Percentiles rank a stretch among this genome's conserved stretches.
Evolutionary conservation across 2,113 vertebrate species (phyloP).

Genomic region (Nicator chloris): DNA sequence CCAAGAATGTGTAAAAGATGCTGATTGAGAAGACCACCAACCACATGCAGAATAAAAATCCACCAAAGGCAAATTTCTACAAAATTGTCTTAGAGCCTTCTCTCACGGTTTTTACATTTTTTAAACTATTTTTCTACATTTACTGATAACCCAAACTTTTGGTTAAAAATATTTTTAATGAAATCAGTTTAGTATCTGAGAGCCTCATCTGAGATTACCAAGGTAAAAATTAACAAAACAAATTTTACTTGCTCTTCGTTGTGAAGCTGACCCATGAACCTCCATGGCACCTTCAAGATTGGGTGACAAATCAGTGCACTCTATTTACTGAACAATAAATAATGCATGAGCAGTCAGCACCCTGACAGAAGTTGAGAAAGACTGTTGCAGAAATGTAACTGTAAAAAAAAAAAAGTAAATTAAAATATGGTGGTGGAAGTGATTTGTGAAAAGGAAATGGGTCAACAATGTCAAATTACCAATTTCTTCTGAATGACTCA

Average conservation of each 20-base stretch:
- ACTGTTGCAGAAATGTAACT: neutral
- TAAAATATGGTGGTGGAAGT: neutral
- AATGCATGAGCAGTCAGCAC: constrained; percentile 25
- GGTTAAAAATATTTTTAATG: neutral
- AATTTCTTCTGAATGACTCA: neutral
- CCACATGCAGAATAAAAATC: neutral
- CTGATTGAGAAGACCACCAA: neutral
- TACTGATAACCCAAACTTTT: neutral
- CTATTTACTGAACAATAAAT: neutral
- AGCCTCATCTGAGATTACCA: neutral
- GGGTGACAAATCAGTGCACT: neutral
- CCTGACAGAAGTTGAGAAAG: constrained; percentile 10
- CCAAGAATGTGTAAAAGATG: neutral
- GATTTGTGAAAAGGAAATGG: neutral
- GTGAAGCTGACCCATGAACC: neutral
- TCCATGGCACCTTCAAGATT: neutral
- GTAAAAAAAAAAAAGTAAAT: neutral
- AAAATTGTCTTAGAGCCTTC: neutral
- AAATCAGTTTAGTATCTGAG: neutral
- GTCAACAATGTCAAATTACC: neutral
- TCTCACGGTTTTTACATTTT: neutral
- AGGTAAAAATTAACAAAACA: neutral
- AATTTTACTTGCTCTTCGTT: neutral
- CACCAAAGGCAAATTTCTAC: neutral
- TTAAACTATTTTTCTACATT: neutral